These are phyloP conservation scores for Plagodis pulveraria DNA, from an alignment of 2,888 invertebrate species.

Conservation along the genomic window DNA sequence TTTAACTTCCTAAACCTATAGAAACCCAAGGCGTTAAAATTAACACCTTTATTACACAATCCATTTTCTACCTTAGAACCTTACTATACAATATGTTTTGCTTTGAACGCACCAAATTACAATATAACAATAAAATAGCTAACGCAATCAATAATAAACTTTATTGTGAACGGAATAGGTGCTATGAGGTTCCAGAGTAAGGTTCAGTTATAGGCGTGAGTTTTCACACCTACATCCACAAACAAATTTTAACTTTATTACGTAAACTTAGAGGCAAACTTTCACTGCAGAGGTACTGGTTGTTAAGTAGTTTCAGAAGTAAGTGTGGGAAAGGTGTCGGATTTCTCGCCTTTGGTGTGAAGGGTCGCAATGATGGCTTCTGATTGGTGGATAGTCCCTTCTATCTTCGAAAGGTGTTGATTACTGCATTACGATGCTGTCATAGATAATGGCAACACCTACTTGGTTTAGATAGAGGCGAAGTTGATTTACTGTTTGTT, in stretches of 20 bases:
- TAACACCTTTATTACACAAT: conserved; percentile 60
- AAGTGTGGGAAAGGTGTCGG: conserved; percentile 65
- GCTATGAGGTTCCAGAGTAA: conserved; percentile 36
- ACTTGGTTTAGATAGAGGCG: conserved; percentile 4
- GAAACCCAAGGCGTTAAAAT: conserved; percentile 75
- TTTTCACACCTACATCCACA: conserved; percentile 73
- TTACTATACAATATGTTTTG: conserved; percentile 9
- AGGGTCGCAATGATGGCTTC: conserved; percentile 64
- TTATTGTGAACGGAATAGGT: conserved; percentile 42
- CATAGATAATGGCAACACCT: conserved; percentile 28
- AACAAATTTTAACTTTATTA: conserved; percentile 39
- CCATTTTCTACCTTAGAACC: conserved; percentile 32
- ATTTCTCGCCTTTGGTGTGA: conserved; percentile 82
- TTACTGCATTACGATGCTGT: conserved; percentile 48
- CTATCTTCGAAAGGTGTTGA: conserved; percentile 55
- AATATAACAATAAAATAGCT: conserved; percentile 44
- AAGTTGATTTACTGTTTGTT: not conserved
- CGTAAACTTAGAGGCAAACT: not conserved
- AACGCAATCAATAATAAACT: conserved; percentile 43
- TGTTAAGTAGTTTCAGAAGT: conserved; percentile 51
- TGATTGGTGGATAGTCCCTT: conserved; percentile 63
- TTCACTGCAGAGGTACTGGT: conserved; percentile 24
- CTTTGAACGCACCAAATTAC: conserved; percentile 22
- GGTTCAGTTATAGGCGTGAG: conserved; percentile 73
- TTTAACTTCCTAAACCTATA: conserved; percentile 45